Conservation (phyloP, 2,113 vertebrate species). For the Oreochromis niloticus region DNA sequence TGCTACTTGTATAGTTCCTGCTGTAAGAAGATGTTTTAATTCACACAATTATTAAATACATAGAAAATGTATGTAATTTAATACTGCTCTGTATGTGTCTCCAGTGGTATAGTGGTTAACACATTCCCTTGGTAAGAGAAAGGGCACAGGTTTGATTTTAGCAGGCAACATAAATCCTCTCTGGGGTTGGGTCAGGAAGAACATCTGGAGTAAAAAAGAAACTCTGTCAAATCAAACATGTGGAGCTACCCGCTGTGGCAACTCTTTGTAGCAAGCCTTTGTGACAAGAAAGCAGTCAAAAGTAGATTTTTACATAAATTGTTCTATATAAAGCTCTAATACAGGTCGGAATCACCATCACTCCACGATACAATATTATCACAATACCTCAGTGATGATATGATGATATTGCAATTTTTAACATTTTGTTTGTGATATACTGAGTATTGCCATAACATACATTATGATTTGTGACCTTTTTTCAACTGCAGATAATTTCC, state of each 20-base stretch:
- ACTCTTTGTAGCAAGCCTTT: background rate
- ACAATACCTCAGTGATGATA: background rate
- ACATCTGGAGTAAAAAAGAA: background rate
- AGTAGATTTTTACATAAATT: background rate
- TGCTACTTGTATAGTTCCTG: background rate
- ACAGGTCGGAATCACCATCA: background rate
- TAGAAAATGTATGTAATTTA: background rate
- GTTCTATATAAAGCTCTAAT: background rate
- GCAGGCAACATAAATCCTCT: background rate
- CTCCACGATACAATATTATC: background rate
- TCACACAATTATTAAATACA: background rate
- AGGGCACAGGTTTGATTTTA: background rate
- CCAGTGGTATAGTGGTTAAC: background rate
- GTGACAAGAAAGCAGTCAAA: background rate
- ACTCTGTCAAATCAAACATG: background rate
- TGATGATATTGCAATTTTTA: background rate
- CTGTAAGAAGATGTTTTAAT: background rate
- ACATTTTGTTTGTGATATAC: background rate
- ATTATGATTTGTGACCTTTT: background rate
- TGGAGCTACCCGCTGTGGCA: background rate
- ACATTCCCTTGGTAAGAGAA: background rate
- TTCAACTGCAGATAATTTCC: background rate
- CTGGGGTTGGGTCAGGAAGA: background rate
- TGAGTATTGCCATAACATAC: background rate
- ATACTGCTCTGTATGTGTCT: background rate